Evolutionary conservation across 2,888 invertebrate genomes (phyloP).

Genomic region (Aethes cnicana): DNA sequence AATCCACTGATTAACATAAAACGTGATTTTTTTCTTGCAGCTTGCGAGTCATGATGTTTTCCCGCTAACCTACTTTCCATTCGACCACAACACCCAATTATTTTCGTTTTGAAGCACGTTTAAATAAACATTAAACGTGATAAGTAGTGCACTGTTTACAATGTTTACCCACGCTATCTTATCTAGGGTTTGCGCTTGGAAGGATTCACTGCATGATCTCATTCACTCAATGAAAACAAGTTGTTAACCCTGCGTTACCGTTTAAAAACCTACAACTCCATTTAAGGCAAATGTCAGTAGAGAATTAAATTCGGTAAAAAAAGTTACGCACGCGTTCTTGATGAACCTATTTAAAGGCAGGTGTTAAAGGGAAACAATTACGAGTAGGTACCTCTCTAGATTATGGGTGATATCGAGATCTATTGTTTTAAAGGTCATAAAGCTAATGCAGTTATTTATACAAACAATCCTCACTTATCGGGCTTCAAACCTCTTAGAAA

Average conservation of each 20-base stretch:
- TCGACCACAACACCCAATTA: neutral
- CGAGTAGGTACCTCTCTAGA: too few relatives aligned
- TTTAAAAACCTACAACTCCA: constrained; percentile 4
- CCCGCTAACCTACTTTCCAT: constrained; percentile 16
- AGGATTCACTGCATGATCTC: constrained; percentile 10
- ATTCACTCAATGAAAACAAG: constrained; percentile 16
- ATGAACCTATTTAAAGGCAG: constrained; percentile 13
- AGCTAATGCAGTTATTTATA: constrained; percentile 19
- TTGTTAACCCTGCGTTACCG: constrained; percentile 16
- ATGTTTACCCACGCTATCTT: neutral
- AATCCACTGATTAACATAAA: constrained; percentile 1
- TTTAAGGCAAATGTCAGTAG: constrained; percentile 26
- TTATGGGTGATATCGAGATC: constrained; percentile 6
- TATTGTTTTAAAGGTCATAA: constrained; percentile 15
- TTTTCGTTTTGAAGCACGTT: neutral
- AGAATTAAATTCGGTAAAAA: constrained; percentile 22
- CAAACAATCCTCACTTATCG: constrained; percentile 42
- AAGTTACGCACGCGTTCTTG: neutral
- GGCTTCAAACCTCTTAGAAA: constrained; percentile 46
- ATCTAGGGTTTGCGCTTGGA: constrained; percentile 14
- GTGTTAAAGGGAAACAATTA: neutral
- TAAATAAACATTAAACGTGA: neutral
- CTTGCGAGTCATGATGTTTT: constrained; percentile 5
- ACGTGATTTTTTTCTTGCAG: neutral
- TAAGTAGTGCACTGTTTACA: neutral